Evolutionary conservation across 2,797 vertebrate species (phyloP).

Genomic region (Sebastes matsubarae): DNA sequence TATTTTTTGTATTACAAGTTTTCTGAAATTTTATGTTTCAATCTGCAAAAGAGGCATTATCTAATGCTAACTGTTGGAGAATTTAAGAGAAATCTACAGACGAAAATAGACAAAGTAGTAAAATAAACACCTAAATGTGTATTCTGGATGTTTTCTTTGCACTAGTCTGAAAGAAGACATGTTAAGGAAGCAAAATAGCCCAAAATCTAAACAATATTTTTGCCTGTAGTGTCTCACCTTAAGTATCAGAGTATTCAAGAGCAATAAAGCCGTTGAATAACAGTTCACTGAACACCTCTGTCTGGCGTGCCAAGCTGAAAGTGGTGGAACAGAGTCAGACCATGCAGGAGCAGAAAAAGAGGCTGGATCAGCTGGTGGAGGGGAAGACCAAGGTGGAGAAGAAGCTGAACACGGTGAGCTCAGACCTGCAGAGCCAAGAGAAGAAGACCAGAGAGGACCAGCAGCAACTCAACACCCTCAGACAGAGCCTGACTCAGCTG

Average conservation of each 20-base stretch:
- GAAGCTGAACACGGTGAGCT: slow-evolving; percentile 79
- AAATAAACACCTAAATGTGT: too few relatives aligned
- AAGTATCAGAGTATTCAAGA: not conserved
- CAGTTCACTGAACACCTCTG: slow-evolving; percentile 51
- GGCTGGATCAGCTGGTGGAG: slow-evolving; percentile 83
- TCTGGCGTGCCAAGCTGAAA: slow-evolving; percentile 84
- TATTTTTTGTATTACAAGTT: too few relatives aligned
- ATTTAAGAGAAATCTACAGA: too few relatives aligned
- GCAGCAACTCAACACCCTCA: slow-evolving; percentile 69
- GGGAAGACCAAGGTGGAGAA: slow-evolving; percentile 86
- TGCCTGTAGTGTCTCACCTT: too few relatives aligned
- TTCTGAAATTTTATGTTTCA: too few relatives aligned
- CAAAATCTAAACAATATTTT: rapidly evolving
- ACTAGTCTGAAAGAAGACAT: too few relatives aligned
- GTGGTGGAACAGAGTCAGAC: slow-evolving; percentile 88
- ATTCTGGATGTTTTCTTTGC: too few relatives aligned
- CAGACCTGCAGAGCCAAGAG: slow-evolving; percentile 82
- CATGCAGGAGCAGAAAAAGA: slow-evolving; percentile 86
- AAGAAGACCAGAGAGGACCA: slow-evolving; percentile 78
- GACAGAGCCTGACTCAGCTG: slow-evolving; percentile 82
- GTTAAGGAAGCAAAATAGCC: too few relatives aligned
- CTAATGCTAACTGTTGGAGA: too few relatives aligned
- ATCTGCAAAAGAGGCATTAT: too few relatives aligned
- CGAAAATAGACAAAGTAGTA: too few relatives aligned
- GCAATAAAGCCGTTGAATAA: slow-evolving; percentile 11